Base-by-base conservation (phyloP, 2,888 invertebrate species). In the Athalia cordata region DNA sequence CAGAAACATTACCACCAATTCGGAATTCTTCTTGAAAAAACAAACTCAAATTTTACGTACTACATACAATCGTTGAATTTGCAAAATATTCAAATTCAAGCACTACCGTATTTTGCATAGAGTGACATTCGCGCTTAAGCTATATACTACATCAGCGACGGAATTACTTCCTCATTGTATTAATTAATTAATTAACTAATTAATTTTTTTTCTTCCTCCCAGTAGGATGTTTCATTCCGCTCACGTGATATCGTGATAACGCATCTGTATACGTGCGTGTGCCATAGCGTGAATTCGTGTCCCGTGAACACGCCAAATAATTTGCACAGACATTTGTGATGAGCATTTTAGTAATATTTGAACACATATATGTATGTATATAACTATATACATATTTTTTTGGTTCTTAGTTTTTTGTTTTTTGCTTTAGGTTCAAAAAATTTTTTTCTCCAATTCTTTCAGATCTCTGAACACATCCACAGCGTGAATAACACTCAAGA, bases 81-180 rank as follows among this genome's bases (percentile, higher is more conserved):
- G 29, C 29, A 49, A 66, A 29, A 29, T 29, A 29, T 29, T 29
- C 29, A 29, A 29, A 1, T 1, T 29, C 29, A 29, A 29, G 29
- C 29, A 29, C 29, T 47, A 52, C 52, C 67, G 67, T 67, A 29
- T 52, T 72, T 72, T 59, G 57, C n/a, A 45, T 59, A 47, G 57
- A 13, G 59, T 72, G 72, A 72, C 72, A 59, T 47, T 59, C 57
- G 72, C 57, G 57, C 59, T 57, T 5, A 72, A 72, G 29, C 29
- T 29, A 29, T 29, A 29, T 29, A 2, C 29, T 29, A 29, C 72
- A 47, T 59, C 72, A 57, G 8, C 59, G 59, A 47, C 59, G 47
- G 8, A 59, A 47, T 59, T 47, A 47, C 47, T 59, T 59, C 15
- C 47, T 57, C 13, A 15, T 72, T 59, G 55, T 43, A 55, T 68